Evolutionary conservation across 2,797 vertebrate species (phyloP), one percentile per base, ranked within the genome.

Genomic region (Phoeniculus purpureus): DNA sequence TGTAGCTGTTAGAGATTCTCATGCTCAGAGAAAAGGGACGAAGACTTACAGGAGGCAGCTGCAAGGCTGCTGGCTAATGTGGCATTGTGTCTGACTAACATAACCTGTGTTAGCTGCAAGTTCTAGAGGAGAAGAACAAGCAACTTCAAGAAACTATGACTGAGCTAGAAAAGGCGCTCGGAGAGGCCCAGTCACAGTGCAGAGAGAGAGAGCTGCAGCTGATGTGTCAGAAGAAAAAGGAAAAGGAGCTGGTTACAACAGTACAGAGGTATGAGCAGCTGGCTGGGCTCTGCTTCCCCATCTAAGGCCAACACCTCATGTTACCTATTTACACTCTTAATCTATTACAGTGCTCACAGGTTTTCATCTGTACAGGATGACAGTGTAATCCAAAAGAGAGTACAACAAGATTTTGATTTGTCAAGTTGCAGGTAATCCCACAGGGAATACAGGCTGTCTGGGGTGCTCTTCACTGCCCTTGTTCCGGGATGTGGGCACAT

Each of bases 171-270:
- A 98, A 98, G 74, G 97, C 96, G 2, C 96, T 97, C 0, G 96
- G 94, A 58, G 98, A 98, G n/a, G 94, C 97, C 10, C 96, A 90
- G 67, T 96, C 88, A 0, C 97, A 97, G 60, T 97, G 97, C 87
- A 96, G 93, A 71, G 98, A 99, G 74, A 99, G 98, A 92, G 98
- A 99, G 32, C 23, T 96, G 4, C 97, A 98, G 62, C 97, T 99
- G 26, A 96, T 97, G 10, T 97, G 97, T 92, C 98, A 99, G 96
- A 97, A 97, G 82, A 98, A 97, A 90, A 98, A 98, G 62, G 99
- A 99, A 95, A 98, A 98, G 87, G 99, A 99, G 85, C 94, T 99
- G 90, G 97, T 99, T n/a, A 97, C 98, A 16, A 98, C 98, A 18
- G 98, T 99, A 17, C 98, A 99, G 94, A 98, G 98, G 99, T 99